phyloP scores from a whole-genome alignment of 2,113 vertebrate genomes.

The Aegypius monachus region DNA sequence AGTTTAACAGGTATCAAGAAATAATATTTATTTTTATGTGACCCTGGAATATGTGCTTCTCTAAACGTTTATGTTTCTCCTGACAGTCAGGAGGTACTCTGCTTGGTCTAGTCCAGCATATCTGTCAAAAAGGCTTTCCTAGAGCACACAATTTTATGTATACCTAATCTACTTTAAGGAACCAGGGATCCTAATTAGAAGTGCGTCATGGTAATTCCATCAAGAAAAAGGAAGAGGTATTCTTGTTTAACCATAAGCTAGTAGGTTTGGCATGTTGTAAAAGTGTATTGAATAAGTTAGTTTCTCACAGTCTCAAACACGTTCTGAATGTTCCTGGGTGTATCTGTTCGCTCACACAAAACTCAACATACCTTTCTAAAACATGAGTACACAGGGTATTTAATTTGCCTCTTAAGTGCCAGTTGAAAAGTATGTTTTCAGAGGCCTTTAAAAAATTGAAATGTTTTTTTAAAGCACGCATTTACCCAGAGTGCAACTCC shows the following conservation, averaged over 20 bases:
- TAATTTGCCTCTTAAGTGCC: background rate
- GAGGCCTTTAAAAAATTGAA: background rate
- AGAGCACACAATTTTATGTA: background rate
- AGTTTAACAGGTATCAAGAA: conserved; percentile 32
- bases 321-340: background rate
- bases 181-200: background rate
- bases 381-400: background rate
- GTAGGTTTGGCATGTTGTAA: background rate
- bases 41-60: background rate
- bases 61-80: background rate
- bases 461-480: background rate
- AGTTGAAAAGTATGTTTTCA: background rate
- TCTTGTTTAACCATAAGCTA: background rate
- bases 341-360: background rate
- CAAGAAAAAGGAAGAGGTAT: background rate
- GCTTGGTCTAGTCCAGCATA: background rate
- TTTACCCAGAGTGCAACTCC: background rate
- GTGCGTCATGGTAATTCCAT: background rate
- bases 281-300: background rate
- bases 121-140: background rate
- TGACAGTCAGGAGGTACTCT: background rate
- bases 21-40: background rate
- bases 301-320: background rate
- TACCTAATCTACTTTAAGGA: background rate
- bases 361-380: background rate